Evolutionary conservation across 2,797 vertebrate genomes (phyloP).

Genomic region (Darevskia mixta): DNA sequence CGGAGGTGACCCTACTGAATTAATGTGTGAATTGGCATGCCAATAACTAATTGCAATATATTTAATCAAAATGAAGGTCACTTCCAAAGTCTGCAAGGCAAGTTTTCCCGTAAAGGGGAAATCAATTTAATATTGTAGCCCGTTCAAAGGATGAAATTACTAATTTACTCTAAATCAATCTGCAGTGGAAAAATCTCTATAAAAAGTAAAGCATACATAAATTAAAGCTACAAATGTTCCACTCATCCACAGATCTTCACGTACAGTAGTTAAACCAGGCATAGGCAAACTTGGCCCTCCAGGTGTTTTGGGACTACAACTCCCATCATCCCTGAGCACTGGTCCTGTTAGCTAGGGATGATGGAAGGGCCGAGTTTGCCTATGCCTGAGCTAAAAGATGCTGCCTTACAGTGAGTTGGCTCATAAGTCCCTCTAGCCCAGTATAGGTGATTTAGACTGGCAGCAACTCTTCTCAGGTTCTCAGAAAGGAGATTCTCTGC

Average conservation of each 20-base stretch:
- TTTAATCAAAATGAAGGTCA: constrained; percentile 24
- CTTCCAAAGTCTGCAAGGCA: constrained; percentile 16
- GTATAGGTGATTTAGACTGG: not conserved
- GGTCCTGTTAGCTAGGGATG: too few relatives aligned
- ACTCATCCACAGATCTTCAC: not conserved
- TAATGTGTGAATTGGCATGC: constrained; percentile 29
- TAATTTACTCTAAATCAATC: constrained; percentile 10
- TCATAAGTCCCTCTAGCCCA: too few relatives aligned
- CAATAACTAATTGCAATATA: constrained; percentile 27
- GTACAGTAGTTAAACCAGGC: not conserved
- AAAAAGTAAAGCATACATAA: not conserved
- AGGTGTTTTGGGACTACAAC: too few relatives aligned
- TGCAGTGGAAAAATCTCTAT: not conserved
- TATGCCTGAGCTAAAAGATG: too few relatives aligned
- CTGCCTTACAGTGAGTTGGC: not conserved
- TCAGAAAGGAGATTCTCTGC: not conserved
- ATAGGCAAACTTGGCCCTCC: too few relatives aligned
- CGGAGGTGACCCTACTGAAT: constrained; percentile 18
- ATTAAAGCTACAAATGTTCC: not conserved
- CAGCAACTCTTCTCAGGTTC: not conserved
- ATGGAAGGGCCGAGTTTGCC: too few relatives aligned
- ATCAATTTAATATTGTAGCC: constrained; percentile 16
- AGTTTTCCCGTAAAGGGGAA: constrained; percentile 11
- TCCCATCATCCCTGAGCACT: too few relatives aligned
- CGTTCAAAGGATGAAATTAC: not conserved